phyloP scores from a whole-genome alignment of 2,113 vertebrate species.

The Aviceda subcristata region DNA sequence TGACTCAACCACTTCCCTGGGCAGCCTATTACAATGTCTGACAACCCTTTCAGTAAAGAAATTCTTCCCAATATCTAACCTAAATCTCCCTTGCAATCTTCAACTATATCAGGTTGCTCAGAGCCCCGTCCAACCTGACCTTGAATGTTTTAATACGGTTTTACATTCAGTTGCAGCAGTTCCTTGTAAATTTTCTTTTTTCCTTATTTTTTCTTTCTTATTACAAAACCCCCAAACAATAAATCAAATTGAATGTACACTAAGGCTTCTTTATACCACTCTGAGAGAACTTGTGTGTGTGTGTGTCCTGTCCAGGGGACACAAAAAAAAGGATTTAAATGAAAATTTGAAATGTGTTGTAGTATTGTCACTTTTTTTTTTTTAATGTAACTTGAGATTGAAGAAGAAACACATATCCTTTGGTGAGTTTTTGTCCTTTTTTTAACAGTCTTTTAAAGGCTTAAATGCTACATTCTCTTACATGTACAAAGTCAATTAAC shows the following conservation, averaged over 20 bases:
- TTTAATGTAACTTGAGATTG: neutral
- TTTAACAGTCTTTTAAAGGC: neutral
- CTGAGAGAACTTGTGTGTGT: neutral
- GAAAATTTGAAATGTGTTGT: neutral
- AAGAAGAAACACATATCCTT: neutral
- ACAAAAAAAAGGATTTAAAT: neutral
- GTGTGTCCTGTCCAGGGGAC: neutral
- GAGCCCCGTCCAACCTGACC: neutral
- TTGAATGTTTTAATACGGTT: neutral
- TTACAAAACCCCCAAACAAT: neutral
- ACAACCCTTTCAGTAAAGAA: too few relatives aligned
- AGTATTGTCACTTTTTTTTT: neutral
- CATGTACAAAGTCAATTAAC: neutral
- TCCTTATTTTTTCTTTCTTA: neutral
- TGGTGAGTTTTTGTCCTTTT: neutral
- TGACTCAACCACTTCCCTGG: too few relatives aligned
- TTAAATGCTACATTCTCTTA: neutral
- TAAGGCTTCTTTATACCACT: neutral
- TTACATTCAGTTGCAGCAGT: neutral
- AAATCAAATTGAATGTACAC: neutral
- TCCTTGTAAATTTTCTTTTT: neutral
- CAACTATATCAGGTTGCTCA: neutral
- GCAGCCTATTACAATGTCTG: too few relatives aligned
- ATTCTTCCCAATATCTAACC: too few relatives aligned
- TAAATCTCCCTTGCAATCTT: too few relatives aligned